Evolutionary conservation across 2,888 invertebrate species (phyloP), one percentile per base, ranked within the genome.

Genomic region (Camptogramma bilineatum): DNA sequence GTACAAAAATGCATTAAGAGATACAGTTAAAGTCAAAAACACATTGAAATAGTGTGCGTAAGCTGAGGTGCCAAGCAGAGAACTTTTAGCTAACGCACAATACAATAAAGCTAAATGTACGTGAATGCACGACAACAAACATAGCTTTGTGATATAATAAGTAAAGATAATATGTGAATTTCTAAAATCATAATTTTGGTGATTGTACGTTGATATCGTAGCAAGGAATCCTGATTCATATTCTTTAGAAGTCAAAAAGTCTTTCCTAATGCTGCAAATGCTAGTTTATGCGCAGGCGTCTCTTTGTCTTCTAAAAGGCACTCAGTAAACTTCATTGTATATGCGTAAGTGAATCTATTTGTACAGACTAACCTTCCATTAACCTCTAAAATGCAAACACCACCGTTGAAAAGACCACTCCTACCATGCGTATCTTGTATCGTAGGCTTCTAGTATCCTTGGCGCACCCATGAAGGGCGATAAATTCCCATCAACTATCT

Each of bases 401-500:
- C 74, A 73, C 73, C 74, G 73, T 78, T 78, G 78, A 77, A 80
- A 79, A 81, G 81, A 83, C 85, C 92, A 84, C 92, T 86, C 91
- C 92, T 83, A 79, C 70, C 65, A 34, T 21, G 34, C 72, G 82
- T 81, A 81, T 87, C 83, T 79, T 80, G 76, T 87, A 74, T 82
- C 86, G 31, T 39, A 54, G 81, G 31, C 42, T 19, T 0, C 13
- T 47, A 24, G 66, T 79, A 88, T 87, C 90, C 88, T 88, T 84
- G 84, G 83, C 85, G 83, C 83, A 79, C 90, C 82, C 79, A 73
- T 79, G 76, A 77, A 81, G 80, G 82, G 79, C 88, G 82, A 91
- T 91, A 91, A 91, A 91, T 90, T 85, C 82, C 85, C 88, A 88
- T 88, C 88, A 87, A 81, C 72, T 85, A 90, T 89, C 87, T 87